Evolutionary conservation across 1,140 invertebrate species (phyloP), one percentile per base, ranked within the genome.

Genomic region (Pseudomyrmex gracilis): DNA sequence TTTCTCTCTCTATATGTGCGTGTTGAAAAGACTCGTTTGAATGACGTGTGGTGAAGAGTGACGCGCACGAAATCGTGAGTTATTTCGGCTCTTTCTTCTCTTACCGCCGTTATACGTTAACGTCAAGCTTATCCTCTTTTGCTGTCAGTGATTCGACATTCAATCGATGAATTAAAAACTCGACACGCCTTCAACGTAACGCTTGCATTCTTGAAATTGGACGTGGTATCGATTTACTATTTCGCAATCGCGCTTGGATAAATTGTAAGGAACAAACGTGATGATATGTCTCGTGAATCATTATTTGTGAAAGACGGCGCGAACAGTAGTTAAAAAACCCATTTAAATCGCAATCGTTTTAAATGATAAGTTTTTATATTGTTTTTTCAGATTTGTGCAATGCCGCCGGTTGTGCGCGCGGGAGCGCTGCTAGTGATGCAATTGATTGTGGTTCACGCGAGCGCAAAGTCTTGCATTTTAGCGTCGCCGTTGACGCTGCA

Each of bases 401-500:
- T 58, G 64, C 13, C 12, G 7, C 12, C 51, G 24, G n/a, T 61
- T 67, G 55, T 13, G 7, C 17, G 9, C 24, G 67, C 5, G 57
- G 12, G 61, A 51, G 74, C 77, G 82, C 22, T 17, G 2, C 47
- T 34, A 15, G 55, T 85, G 13, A 20, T 84, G 10, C 13, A 86
- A 12, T 24, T 49, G n/a, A 24, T 68, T 10, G 15, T 63, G 3
- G 57, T 66, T 1, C 60, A 24, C 8, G 34, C 76, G 60, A 66
- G 9, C 3, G 77, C 74, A 1, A 76, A 77, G 9, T 80, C 63
- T 1, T 93, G 92, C 57, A 82, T 91, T 43, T 55, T 84, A 49
- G 85, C 90, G 8, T 92, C 90, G 58, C 83, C 93, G 1, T 84
- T 92, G 3, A 87, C 90, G 1, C 80, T 93, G 13, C 93, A 94